These are phyloP conservation scores for Engystomops pustulosus DNA, from an alignment of 2,113 vertebrate species.

Conservation along the genomic window DNA sequence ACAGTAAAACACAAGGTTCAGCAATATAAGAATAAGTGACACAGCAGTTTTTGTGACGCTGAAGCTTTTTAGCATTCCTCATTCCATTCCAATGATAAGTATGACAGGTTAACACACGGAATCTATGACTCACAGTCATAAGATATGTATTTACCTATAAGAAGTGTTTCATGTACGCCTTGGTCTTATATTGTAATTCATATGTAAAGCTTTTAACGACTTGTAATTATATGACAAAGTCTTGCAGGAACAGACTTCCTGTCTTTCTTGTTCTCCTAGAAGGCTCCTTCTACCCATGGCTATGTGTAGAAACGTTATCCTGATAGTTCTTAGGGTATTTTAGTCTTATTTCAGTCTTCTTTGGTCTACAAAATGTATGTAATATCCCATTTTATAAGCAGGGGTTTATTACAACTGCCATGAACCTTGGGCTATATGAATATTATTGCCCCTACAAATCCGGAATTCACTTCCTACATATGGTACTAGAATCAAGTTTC, in stretches of 20 bases:
- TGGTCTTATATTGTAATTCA: neutral
- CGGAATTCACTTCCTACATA: too few relatives aligned
- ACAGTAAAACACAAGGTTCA: neutral
- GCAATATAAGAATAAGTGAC: neutral
- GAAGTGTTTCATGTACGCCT: neutral
- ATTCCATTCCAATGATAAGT: slow-evolving; percentile 11
- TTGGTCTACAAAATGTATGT: too few relatives aligned
- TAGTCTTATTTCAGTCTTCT: too few relatives aligned
- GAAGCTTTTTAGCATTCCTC: neutral
- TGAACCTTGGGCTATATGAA: too few relatives aligned
- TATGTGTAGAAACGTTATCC: too few relatives aligned
- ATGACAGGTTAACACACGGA: slow-evolving; percentile 1
- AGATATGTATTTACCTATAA: slow-evolving; percentile 7
- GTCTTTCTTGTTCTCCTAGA: too few relatives aligned
- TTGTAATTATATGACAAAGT: neutral
- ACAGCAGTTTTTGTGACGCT: neutral
- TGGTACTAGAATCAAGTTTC: too few relatives aligned
- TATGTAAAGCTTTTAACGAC: neutral
- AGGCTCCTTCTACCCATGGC: too few relatives aligned
- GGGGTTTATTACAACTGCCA: too few relatives aligned
- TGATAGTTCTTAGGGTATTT: too few relatives aligned
- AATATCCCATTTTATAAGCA: too few relatives aligned
- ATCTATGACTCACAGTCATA: slow-evolving; percentile 3
- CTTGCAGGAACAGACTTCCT: neutral
- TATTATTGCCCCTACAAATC: too few relatives aligned